A percentile compares a stretch with the other conserved stretches of the same genome.
These are phyloP conservation scores for Origma solitaria DNA, from an alignment of 2,113 vertebrate species.

Conservation along the genomic window DNA sequence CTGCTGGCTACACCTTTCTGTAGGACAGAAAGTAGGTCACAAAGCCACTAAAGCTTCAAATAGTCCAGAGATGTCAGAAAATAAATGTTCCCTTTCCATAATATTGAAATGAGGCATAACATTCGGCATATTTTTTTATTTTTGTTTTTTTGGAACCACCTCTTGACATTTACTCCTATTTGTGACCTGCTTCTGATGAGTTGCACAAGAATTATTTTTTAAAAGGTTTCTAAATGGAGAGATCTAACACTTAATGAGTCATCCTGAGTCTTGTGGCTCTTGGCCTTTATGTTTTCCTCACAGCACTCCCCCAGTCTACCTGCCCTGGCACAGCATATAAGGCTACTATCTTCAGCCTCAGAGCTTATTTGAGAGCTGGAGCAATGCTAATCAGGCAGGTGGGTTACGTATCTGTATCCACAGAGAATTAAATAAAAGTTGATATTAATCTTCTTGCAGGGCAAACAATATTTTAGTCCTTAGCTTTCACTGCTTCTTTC, in stretches of 20 bases:
- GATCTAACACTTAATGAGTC: background rate
- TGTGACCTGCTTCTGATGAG: background rate
- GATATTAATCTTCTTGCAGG: background rate
- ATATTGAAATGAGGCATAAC: background rate
- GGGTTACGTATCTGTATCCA: background rate
- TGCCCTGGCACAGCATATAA: background rate
- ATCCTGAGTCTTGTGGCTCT: background rate
- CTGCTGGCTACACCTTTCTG: background rate
- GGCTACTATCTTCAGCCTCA: background rate
- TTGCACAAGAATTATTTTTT: background rate
- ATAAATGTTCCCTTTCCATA: background rate
- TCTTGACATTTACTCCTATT: background rate
- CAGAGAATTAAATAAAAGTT: background rate
- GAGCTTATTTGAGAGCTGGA: background rate
- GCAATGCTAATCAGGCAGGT: background rate
- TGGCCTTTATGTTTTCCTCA: background rate
- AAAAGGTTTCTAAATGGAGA: background rate
- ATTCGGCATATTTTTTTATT: background rate
- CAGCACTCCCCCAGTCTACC: background rate
- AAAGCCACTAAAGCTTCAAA: background rate
- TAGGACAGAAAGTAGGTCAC: background rate
- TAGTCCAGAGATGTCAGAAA: background rate
- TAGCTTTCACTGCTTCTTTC: background rate
- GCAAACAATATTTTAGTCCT: background rate
- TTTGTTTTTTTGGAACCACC: background rate